Conservation (phyloP, 2,888 invertebrate species). For the Xestia ashworthii region DNA sequence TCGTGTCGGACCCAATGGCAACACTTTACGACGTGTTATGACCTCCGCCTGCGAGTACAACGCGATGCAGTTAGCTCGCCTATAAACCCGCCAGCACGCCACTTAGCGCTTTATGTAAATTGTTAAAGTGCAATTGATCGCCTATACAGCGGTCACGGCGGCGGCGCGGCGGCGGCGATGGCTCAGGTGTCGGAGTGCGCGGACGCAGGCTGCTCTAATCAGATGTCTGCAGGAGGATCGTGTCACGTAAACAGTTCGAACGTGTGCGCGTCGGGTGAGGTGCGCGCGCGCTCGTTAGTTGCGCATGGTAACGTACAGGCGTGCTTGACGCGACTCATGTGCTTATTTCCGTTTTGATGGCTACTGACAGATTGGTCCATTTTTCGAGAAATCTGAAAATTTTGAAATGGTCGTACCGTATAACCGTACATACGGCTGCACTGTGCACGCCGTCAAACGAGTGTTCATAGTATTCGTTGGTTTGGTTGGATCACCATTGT, state of each 20-base stretch:
- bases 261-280: background rate
- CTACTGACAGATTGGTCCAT: background rate
- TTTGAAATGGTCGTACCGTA: background rate
- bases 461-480: no score
- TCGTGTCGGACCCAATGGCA: conserved; percentile 2
- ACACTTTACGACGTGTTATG: conserved; percentile 32
- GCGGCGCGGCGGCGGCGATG: conserved; percentile 2
- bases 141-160: conserved; percentile 53
- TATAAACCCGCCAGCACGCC: conserved; percentile 24
- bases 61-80: conserved; percentile 7
- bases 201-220: conserved; percentile 31
- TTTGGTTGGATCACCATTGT: no score
- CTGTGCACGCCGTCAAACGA: no score
- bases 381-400: conserved; percentile 2
- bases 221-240: conserved; percentile 18
- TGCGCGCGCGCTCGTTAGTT: conserved; percentile 25
- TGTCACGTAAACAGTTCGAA: conserved; percentile 3
- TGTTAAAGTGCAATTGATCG: conserved; percentile 44
- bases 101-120: conserved; percentile 39
- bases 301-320: background rate
- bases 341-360: background rate
- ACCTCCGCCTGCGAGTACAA: background rate
- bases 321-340: background rate
- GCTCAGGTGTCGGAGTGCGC: conserved; percentile 12
- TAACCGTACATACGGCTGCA: background rate